Conservation (phyloP, 2,113 vertebrate species). For the Nettapus auritus region DNA sequence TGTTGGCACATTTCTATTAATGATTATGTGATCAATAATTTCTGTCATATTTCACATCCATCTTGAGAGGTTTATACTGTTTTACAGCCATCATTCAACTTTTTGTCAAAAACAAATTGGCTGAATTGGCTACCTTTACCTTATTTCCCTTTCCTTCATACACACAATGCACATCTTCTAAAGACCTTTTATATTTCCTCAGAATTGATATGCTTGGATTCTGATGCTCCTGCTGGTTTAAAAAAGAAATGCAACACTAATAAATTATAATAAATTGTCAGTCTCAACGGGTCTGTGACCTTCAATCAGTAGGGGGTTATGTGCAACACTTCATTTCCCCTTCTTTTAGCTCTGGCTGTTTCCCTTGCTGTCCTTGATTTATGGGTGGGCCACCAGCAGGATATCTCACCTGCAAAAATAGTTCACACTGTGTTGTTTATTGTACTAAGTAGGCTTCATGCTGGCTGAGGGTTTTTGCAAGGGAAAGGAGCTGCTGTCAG, state of each 20-base stretch:
- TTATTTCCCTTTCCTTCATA: background rate
- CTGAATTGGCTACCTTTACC: background rate
- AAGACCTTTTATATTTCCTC: conserved; percentile 50
- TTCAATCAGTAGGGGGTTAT: conserved; percentile 72
- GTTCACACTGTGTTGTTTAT: conserved; percentile 84
- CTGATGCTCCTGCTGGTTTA: conserved; percentile 76
- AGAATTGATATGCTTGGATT: conserved; percentile 62
- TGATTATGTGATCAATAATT: background rate
- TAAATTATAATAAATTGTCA: conserved; percentile 82
- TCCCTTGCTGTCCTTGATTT: conserved; percentile 82
- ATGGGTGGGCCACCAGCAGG: conserved; percentile 85
- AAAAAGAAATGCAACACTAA: conserved; percentile 78
- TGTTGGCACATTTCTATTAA: background rate
- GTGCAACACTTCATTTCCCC: conserved; percentile 73
- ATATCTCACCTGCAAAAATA: conserved; percentile 91
- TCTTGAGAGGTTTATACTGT: background rate
- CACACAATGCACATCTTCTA: background rate
- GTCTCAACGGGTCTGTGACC: conserved; percentile 79
- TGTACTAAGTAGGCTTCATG: conserved; percentile 87
- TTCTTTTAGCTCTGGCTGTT: conserved; percentile 67
- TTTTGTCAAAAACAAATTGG: background rate
- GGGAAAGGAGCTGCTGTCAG: conserved; percentile 79
- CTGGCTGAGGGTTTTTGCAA: conserved; percentile 80
- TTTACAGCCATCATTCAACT: background rate
- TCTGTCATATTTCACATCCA: background rate